Base-by-base conservation (phyloP, 2,113 vertebrate species). In the Tor tambroides region DNA sequence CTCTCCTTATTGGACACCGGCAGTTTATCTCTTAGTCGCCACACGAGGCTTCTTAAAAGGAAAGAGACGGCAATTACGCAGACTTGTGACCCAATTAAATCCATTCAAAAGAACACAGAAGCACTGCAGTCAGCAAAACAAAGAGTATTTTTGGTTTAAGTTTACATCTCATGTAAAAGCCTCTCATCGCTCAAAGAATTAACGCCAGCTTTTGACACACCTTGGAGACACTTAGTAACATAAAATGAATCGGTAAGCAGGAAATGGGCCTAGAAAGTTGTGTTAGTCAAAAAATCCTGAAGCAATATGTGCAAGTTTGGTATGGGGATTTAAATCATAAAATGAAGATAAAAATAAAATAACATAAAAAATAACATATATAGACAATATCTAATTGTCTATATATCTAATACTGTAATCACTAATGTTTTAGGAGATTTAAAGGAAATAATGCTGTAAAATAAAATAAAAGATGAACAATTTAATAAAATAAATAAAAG, bases 11-110 rank as follows among this genome's bases (percentile, higher is more conserved):
- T 90, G 88, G 86, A 85, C 87, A 74, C 81, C 84, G 35, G 17
- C 49, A 26, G 38, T 82, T 92, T 91, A 92, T 92, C 91, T 90
- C 79, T 41, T 80, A 80, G 54, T 41, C 23, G 35, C 23, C 79
- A 80, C 79, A 80, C 3, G 0, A 41, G 78, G 32, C 56, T 35
- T 80, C 11, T 63, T 80, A 12, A 61, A 80, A 41, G 78, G 78
- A 80, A 9, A 7, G 32, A 41, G 56, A 80, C 6, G 1, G 78
- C 51, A 80, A 80, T 80, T 80, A 79, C 41, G 12, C 41, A 75
- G 23, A 75, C 41, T 46, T 75, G 72, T 75, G 72, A 46, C 72
- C 72, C 41, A 75, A 75, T 75, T 75, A 75, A 75, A 75, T 26
- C 12, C 5, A 75, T 75, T 75, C 72, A 46, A 75, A 75, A 75